Percentiles rank a stretch among this genome's conserved stretches.
These are phyloP conservation scores for Trissolcus brochymenae DNA, from an alignment of 2,888 invertebrate genomes.

Conservation along the genomic window DNA sequence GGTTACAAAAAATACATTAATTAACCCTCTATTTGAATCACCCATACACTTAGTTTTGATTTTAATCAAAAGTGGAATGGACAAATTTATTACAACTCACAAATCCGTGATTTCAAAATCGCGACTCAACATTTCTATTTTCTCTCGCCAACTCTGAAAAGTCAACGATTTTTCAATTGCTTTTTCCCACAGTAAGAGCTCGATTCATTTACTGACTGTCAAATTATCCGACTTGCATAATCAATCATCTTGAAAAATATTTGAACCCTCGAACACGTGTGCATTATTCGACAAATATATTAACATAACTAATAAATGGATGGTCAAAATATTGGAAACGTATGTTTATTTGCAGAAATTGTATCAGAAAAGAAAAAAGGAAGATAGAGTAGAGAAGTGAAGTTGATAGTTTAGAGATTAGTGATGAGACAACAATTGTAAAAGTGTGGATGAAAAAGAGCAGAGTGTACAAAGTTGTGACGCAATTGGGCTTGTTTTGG, in stretches of 20 bases:
- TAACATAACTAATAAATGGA: no score
- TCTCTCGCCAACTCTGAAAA: constrained; percentile 17
- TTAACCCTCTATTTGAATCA: no score
- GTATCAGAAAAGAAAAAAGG: no score
- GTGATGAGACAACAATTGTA: no score
- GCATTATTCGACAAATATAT: no score
- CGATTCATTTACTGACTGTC: constrained; percentile 40
- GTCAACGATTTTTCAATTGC: constrained; percentile 21
- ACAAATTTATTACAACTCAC: constrained; percentile 1
- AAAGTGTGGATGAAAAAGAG: constrained; percentile 2
- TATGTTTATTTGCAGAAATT: no score
- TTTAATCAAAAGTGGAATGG: no score
- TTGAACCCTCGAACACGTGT: constrained; percentile 6
- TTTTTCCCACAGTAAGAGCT: constrained; percentile 33
- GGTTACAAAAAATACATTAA: no score
- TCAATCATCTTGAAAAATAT: constrained; percentile 22
- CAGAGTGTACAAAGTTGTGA: neutral
- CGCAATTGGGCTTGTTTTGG: constrained; percentile 23
- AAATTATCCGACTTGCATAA: constrained; percentile 32
- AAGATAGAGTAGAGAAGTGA: no score
- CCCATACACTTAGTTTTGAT: no score
- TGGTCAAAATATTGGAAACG: no score
- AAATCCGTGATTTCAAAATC: neutral
- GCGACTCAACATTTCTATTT: constrained; percentile 7
- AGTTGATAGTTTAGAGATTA: no score